A percentile compares a stretch with the other conserved stretches of the same genome.
Conservation (phyloP, 2,888 invertebrate species). For the Caenorhabditis macrosperma region DNA sequence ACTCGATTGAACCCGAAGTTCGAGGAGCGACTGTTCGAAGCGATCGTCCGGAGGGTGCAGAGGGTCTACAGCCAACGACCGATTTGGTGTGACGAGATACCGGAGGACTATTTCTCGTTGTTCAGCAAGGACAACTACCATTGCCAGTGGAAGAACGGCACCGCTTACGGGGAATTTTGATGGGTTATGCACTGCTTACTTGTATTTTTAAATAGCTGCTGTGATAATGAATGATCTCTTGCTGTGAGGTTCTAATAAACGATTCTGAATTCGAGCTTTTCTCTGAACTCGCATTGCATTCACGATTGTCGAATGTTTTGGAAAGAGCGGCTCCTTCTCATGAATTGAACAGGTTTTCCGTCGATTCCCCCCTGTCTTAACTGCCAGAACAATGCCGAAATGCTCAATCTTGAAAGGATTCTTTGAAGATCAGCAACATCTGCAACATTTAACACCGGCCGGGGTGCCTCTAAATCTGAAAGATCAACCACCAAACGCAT, state of each 20-base stretch:
- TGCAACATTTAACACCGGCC: too few relatives aligned
- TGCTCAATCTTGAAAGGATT: too few relatives aligned
- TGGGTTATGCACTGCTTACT: too few relatives aligned
- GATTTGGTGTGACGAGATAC: neutral
- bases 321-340: too few relatives aligned
- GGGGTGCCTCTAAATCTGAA: neutral
- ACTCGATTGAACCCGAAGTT: neutral
- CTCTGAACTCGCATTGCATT: too few relatives aligned
- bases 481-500: neutral
- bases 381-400: too few relatives aligned
- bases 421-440: too few relatives aligned
- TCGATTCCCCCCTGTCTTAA: too few relatives aligned
- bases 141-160: slow-evolving; percentile 5
- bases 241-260: neutral
- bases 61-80: neutral
- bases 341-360: too few relatives aligned
- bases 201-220: neutral
- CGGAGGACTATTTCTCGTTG: neutral
- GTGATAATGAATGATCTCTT: neutral
- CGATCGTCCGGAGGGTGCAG: neutral
- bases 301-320: too few relatives aligned
- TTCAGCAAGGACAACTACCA: slow-evolving; percentile 16
- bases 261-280: neutral
- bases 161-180: neutral
- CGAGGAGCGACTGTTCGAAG: neutral